Base-by-base conservation (phyloP, 2,888 invertebrate species). In the Mythimna loreyi region DNA sequence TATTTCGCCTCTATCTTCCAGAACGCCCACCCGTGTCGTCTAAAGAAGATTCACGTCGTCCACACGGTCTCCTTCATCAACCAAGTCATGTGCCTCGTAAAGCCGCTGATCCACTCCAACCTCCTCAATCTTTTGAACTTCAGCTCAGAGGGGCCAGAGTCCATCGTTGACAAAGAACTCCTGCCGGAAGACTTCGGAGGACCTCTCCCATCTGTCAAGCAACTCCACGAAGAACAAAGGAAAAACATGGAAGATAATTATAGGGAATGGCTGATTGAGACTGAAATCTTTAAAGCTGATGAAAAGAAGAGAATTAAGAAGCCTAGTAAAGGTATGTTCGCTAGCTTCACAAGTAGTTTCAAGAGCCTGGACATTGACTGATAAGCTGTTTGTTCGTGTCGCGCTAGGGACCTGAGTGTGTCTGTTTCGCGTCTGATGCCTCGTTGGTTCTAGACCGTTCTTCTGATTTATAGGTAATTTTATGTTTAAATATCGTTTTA, bases 61-160 rank as follows among this genome's bases (percentile, higher is more conserved):
- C 97, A 97, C 87, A 97, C 97, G 0, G 97, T 97, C 8, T 96
- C 96, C 57, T 97, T 97, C 92, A 97, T 97, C 83, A 97, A 97
- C 88, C 97, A 97, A 90, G 96, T 97, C 28, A 97, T 97, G 97
- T 96, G 97, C 63, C 94, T 97, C 53, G 93, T 97, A 9, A 96
- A 97, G 73, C 97, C 97, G 0, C 93, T 97, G 79, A 97, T 97
- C 77, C 96, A 96, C 83, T 96, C 96, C 49, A 97, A 97, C 82
- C 91, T 97, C 1, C 92, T 97, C 56, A 96, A 96, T 78, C 92
- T 97, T 25, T 92, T 97, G 47, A 96, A 96, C 90, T 97, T 97
- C 85, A 92, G 93, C 25, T 95, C 96, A 1, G 94, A 95, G 67
- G 96, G 96, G 0, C 96, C 96, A 0, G 93, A 91, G 1, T 90